Percentiles rank a stretch among this genome's conserved stretches.
Evolutionary conservation across 2,888 invertebrate species (phyloP).

Genomic region (Eupithecia dodoneata): DNA sequence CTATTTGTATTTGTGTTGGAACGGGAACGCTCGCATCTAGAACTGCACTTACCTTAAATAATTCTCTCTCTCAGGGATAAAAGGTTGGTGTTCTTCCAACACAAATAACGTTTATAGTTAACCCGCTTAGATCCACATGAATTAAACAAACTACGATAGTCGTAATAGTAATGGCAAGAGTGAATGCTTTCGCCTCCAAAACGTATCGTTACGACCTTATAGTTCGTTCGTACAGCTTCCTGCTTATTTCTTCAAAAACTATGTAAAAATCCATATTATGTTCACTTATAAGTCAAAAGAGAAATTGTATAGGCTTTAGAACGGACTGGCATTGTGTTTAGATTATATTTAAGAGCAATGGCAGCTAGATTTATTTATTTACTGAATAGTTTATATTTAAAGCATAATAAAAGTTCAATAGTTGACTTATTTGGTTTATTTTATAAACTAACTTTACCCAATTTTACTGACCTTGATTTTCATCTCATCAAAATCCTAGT

Average conservation of each 20-base stretch:
- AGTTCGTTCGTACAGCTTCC: not conserved
- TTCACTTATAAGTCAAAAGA: not conserved
- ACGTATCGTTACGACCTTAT: not conserved
- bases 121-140: too few relatives aligned
- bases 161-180: not conserved
- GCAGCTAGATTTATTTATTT: conserved; percentile 63
- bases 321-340: conserved; percentile 58
- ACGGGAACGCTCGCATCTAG: too few relatives aligned
- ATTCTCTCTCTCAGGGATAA: too few relatives aligned
- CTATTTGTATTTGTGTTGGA: too few relatives aligned
- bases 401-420: conserved; percentile 66
- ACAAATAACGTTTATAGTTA: too few relatives aligned
- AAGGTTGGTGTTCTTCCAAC: too few relatives aligned
- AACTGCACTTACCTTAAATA: too few relatives aligned
- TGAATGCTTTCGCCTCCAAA: not conserved
- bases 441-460: not conserved
- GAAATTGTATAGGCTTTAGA: conserved; percentile 38
- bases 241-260: not conserved
- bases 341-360: conserved; percentile 45
- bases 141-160: too few relatives aligned
- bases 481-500: too few relatives aligned
- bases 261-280: not conserved
- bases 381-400: conserved; percentile 57
- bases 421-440: conserved; percentile 39
- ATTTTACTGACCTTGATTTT: not conserved